Evolutionary conservation across 2,888 invertebrate species (phyloP), one percentile per base, ranked within the genome.

Genomic region (Candidula unifasciata): DNA sequence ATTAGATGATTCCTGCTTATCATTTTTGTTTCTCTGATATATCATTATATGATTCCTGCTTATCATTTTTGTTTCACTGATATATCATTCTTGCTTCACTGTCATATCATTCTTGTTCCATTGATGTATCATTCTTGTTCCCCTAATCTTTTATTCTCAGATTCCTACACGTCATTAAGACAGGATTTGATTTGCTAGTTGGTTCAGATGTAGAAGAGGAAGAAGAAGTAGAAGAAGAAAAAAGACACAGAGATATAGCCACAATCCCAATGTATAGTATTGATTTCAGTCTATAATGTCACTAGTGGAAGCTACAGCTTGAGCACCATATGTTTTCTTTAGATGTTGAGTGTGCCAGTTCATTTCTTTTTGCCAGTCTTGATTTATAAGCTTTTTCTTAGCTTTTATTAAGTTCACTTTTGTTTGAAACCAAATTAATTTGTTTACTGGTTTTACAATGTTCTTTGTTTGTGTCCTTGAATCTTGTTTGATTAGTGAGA

Each of bases 81-180:
- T 3, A 8, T 27, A 60, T 66, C n/a, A n/a, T 66, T 13, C n/a
- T 66, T 66, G 27, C 3, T 16, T 18, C 52, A 57, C 21, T 57
- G 69, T 27, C 80, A 8, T 84, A 30, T n/a, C 3, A 2, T 24
- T 27, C 27, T 13, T 66, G 27, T 66, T 27, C 27, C 13, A 27
- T 27, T 66, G n/a, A n/a, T 13, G 8, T 27, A 60, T 8, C n/a
- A n/a, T 66, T 13, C n/a, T 66, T 66, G 6, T 18, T 16, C 30
- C 52, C 37, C 27, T 57, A 60, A 37, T 84, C 24, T 84, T n/a
- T 68, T 54, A 24, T 84, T 80, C 57, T 74, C 84, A 84, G 84
- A 84, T 84, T 84, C 78, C 80, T 84, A 73, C 80, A 73, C 64
- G 66, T 74, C 64, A 73, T 84, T 73, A 78, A 80, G 74, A 78